Evolutionary conservation across 2,113 vertebrate species (phyloP), one percentile per base, ranked within the genome.

Genomic region (Clarias magur): DNA sequence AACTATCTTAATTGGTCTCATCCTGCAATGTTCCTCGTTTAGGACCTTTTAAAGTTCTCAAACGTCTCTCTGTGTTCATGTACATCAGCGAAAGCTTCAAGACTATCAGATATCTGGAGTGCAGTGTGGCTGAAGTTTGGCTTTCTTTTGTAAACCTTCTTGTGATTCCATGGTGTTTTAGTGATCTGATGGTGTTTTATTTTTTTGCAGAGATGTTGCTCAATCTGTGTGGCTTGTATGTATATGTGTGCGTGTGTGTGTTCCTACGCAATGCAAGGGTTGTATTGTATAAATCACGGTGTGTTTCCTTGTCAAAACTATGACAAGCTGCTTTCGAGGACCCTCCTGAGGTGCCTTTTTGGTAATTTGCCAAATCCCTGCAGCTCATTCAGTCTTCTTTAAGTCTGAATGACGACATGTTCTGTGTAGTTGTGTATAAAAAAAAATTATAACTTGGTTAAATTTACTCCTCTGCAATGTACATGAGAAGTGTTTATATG

Each of bases 331-430:
- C 34, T 87, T 23, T 73, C 13, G 25, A 73, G 86, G 85, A 81
- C 86, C 86, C 15, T 65, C 54, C 54, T 82, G 60, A 82, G 88
- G 79, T 87, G 88, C 86, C 88, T 89, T 89, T 78, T 53, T 78
- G 75, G 82, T 89, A 67, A 84, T 85, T 48, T 85, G 76, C 82
- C 76, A 82, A 85, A 89, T 60, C 54, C 62, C 65, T 53, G 70
- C 86, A 75, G 83, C 78, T 85, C 75, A 76, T 75, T 60, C 56
- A 86, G 62, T 79, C 60, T 48, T 17, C 10, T 73, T 59, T 10
- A 15, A 48, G 57, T 48, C 23, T 82, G 80, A 48, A 79, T 30
- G 48, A 38, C 59, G 48, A 38, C 59, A 56, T 19, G 13, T 53
- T 68, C 27, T 70, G 78, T 86, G 63, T 85, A 82, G 67, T 67